Evolutionary conservation across 1,140 invertebrate genomes (phyloP).

Genomic region (Temnothorax nylanderi): DNA sequence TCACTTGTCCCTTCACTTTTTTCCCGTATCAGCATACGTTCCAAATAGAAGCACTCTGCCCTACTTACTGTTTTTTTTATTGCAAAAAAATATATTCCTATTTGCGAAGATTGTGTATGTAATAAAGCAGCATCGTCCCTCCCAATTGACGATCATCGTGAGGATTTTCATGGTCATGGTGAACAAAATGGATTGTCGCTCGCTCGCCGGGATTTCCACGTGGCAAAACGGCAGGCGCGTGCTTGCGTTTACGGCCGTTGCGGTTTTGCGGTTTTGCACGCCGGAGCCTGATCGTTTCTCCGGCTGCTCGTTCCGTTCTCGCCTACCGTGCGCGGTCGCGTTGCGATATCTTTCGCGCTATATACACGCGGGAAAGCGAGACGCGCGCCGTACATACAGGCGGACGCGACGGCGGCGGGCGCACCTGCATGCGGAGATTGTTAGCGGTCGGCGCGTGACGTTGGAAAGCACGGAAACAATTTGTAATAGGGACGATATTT

Average conservation of each 20-base stretch:
- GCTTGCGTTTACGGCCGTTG: conserved; percentile 73
- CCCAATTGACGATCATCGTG: not conserved
- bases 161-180: not conserved
- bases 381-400: not conserved
- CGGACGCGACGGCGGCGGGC: not conserved
- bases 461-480: conserved; percentile 53
- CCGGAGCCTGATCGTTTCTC: conserved; percentile 58
- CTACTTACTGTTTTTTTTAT: not conserved
- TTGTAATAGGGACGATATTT: conserved; percentile 60
- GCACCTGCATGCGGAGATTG: conserved; percentile 50
- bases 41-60: not conserved
- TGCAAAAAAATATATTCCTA: not conserved
- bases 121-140: too few species aligned
- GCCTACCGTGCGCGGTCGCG: conserved; percentile 47
- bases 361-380: conserved; percentile 4
- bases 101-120: not conserved
- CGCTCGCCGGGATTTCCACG: conserved; percentile 58
- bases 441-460: conserved; percentile 50
- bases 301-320: conserved; percentile 13
- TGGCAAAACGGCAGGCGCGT: conserved; percentile 61
- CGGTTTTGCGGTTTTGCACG: conserved; percentile 73
- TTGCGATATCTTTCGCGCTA: conserved; percentile 31
- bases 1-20: not conserved
- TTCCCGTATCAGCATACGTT: not conserved
- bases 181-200: conserved; percentile 8